Evolutionary conservation across 37 sponge, comb jelly and placozoan species (phyloP), one percentile per base, ranked within the genome.

Genomic region (Eunapius fragilis): DNA sequence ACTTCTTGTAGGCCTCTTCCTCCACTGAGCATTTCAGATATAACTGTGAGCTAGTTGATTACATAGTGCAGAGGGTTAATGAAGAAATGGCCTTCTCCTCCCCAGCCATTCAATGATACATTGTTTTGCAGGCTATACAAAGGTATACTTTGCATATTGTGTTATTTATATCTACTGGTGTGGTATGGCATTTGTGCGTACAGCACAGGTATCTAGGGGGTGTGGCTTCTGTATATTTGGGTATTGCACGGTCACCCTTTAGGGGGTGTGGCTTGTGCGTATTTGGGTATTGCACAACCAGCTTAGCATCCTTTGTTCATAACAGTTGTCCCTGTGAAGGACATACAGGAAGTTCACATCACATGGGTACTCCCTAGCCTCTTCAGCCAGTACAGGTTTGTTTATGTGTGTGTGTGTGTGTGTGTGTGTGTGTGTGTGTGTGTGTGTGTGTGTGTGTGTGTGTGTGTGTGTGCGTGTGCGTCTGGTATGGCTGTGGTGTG

Each of bases 361-460:
- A 77, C 30, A 31, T 94, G 95, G 95, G 0, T 37, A 25, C 95
- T 94, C 1, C 95, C 95, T 23, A 37, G 71, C 22, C 76, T 88
- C 25, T 30, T 75, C 14, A 35, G 80, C 45, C 69, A 89, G 11
- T 94, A 94, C 89, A 82, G 80, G 95, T 94, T 27, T 50, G 28
- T 25, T 14, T 50, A 80, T 70, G n/a, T 41, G 58, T 22, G 17
- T 68, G 50, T 80, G 23, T 31, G 31, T 30, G 30, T 3, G 25
- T 34, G 24, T 75, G 76, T 75, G 24, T 45, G 25, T 34, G 24
- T 75, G 76, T 75, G 24, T 41, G 58, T 22, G 17, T 68, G 50
- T 80, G 23, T 31, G 31, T 30, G 30, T 33, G 25, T 34, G 24
- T 75, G 76, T 75, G 24, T 41, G 58, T 22, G 17, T 68, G 50